Conservation (phyloP, 2,113 vertebrate species). For the Butorides virescens region DNA sequence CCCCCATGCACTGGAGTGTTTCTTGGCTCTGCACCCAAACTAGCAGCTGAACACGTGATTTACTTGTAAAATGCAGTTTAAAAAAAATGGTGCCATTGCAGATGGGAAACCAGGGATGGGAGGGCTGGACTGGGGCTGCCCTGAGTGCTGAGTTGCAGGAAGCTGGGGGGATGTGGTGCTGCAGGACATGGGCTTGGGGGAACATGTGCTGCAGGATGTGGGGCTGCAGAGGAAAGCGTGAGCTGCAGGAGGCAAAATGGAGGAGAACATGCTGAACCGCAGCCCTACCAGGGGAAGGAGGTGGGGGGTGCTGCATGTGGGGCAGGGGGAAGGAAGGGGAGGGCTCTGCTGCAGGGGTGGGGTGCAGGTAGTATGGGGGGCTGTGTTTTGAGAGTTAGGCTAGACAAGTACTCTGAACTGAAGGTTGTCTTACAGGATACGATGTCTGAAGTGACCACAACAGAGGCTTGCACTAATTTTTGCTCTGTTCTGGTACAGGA, state of each 20-base stretch:
- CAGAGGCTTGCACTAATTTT: not conserved
- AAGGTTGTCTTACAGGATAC: not conserved
- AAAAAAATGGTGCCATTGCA: not conserved
- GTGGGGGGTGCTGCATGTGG: not conserved
- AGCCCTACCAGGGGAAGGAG: not conserved
- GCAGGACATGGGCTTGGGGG: not conserved
- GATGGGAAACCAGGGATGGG: not conserved
- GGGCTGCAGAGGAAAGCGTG: not conserved
- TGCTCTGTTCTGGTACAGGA: not conserved
- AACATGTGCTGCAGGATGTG: not conserved
- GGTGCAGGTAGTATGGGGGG: not conserved
- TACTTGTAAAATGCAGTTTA: constrained; percentile 38
- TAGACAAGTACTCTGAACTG: not conserved
- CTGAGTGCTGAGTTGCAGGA: not conserved
- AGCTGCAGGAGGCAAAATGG: not conserved
- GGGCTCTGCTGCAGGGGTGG: not conserved
- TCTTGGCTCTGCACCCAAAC: constrained; percentile 55
- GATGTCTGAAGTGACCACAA: rapidly evolving
- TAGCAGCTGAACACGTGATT: constrained; percentile 40
- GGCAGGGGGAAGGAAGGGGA: not conserved
- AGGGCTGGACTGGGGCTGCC: not conserved
- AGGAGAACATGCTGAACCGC: not conserved
- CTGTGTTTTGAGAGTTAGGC: not conserved
- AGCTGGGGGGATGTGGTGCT: not conserved
- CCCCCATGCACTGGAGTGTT: constrained; percentile 11